Evolutionary conservation across 2,888 invertebrate genomes (phyloP), one percentile per base, ranked within the genome.

Genomic region (Pimpla rufipes): DNA sequence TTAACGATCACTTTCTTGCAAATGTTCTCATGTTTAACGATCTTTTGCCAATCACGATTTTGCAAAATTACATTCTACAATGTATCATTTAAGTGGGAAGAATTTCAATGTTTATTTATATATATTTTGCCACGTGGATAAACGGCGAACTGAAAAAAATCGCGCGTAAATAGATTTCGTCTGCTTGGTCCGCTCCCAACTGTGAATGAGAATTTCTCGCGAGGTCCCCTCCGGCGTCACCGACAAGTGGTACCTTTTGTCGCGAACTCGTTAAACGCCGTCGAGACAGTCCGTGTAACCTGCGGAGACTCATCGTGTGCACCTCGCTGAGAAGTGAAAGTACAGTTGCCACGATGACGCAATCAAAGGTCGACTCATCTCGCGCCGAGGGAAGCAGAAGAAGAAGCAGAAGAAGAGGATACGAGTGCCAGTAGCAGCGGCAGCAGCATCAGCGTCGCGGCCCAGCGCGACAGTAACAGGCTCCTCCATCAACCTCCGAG

Each of bases 291-390:
- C 5, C 16, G 62, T 50, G 45, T 73, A 47, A 45, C 23, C 47
- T 45, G 73, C n/a, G 8, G 37, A 64, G 62, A 64, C 47, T 78
- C 76, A 21, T 80, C 62, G 66, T 80, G 47, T 64, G 29, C 47
- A 57, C 80, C 75, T 74, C 75, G 57, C 74, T 78, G 57, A 85
- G 80, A 86, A 86, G 86, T 86, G 86, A 86, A 86, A 86, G 86
- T 82, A 85, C 66, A 42, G 45, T 66, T 45, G 77, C 47, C 77
- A 50, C 74, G 83, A 78, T 86, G 68, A 75, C 85, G 83, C 79
- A 86, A 85, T 84, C 85, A 86, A 86, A 86, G 86, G 86, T 86
- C 86, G 86, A 79, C 86, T 86, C 86, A 86, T 86, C 86, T 86
- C 82, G 80, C 67, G 64, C 47, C 47, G 21, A 68, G 77, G 59